Percentiles rank a stretch among this genome's conserved stretches.
Evolutionary conservation across 2,797 vertebrate species (phyloP).

Genomic region (Melanotaenia maccullochi): DNA sequence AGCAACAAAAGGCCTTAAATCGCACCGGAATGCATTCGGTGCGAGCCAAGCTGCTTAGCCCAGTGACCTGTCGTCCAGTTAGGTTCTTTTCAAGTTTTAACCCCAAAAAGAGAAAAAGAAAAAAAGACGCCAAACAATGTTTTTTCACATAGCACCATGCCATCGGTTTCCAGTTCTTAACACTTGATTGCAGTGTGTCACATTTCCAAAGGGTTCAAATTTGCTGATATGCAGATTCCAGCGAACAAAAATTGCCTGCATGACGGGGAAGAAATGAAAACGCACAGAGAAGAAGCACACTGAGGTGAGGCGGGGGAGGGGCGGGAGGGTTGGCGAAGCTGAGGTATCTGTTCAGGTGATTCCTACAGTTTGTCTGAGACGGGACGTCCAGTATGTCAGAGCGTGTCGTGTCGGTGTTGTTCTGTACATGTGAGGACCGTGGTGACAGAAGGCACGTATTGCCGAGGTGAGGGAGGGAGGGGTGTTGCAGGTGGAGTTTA

Average conservation of each 20-base stretch:
- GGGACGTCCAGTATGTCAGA: conserved; percentile 8
- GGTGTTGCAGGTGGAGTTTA: neutral
- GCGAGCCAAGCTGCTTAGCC: conserved; percentile 57
- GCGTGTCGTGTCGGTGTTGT: conserved; percentile 1
- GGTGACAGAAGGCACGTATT: conserved; percentile 75
- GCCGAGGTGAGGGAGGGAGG: conserved; percentile 17
- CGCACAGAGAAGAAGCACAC: conserved; percentile 4
- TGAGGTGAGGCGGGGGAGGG: neutral
- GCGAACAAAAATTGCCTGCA: neutral
- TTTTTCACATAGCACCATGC: conserved; percentile 70
- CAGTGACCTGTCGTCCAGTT: conserved; percentile 47
- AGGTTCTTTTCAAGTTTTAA: conserved; percentile 40
- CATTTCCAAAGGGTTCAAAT: conserved; percentile 42
- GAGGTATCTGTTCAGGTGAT: conserved; percentile 60
- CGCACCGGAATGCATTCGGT: conserved; percentile 49
- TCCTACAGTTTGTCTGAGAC: conserved; percentile 18
- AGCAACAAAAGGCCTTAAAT: conserved; percentile 49
- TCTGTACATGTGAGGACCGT: conserved; percentile 39
- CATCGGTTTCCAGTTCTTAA: conserved; percentile 68
- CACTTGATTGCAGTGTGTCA: conserved; percentile 47
- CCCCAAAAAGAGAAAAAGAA: conserved; percentile 11
- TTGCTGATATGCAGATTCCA: conserved; percentile 18
- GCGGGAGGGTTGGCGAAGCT: conserved; percentile 23
- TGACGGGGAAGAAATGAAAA: conserved; percentile 16
- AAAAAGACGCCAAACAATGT: conserved; percentile 25